A percentile compares a stretch with the other conserved stretches of the same genome.
Evolutionary conservation across 1,140 invertebrate genomes (phyloP).

Genomic region (Aphelinus atriplicis): DNA sequence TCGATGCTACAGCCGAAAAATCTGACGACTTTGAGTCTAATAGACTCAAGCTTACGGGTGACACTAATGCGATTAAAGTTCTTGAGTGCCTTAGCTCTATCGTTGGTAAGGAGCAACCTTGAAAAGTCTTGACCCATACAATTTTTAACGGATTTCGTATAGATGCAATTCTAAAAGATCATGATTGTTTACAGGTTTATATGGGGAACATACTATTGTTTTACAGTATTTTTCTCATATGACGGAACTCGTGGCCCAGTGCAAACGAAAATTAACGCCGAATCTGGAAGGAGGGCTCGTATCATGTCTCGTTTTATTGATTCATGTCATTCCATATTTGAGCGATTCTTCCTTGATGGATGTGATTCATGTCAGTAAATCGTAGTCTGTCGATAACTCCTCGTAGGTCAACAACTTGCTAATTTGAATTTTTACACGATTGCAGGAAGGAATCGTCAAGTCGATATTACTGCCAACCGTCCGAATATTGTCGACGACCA

Average conservation of each 20-base stretch:
- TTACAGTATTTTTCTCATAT: constrained; percentile 95
- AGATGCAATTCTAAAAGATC: background rate
- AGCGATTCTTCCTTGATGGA: constrained; percentile 89
- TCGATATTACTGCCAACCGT: constrained; percentile 82
- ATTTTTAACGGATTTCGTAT: background rate
- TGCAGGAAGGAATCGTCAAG: constrained; percentile 77
- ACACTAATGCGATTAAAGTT: constrained; percentile 84
- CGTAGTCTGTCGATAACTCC: background rate
- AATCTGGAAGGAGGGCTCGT: constrained; percentile 90
- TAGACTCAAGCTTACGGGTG: constrained; percentile 75
- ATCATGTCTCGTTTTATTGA: constrained; percentile 83
- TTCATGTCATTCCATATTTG: constrained; percentile 82
- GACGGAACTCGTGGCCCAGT: constrained; percentile 81
- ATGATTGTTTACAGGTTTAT: constrained; percentile 72
- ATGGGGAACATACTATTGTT: constrained; percentile 93
- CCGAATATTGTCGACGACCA: constrained; percentile 77
- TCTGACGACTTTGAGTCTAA: constrained; percentile 43
- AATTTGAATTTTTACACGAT: constrained; percentile 28
- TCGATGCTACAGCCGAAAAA: constrained; percentile 43
- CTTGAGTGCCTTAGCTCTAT: constrained; percentile 89
- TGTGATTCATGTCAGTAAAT: constrained; percentile 74
- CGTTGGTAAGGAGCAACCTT: constrained; percentile 67
- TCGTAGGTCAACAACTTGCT: background rate
- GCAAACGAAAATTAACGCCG: constrained; percentile 79
- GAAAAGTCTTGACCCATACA: no score